Percentiles rank a stretch among this genome's conserved stretches.
Conservation (phyloP, 2,797 vertebrate genomes). For the Balearica regulorum region DNA sequence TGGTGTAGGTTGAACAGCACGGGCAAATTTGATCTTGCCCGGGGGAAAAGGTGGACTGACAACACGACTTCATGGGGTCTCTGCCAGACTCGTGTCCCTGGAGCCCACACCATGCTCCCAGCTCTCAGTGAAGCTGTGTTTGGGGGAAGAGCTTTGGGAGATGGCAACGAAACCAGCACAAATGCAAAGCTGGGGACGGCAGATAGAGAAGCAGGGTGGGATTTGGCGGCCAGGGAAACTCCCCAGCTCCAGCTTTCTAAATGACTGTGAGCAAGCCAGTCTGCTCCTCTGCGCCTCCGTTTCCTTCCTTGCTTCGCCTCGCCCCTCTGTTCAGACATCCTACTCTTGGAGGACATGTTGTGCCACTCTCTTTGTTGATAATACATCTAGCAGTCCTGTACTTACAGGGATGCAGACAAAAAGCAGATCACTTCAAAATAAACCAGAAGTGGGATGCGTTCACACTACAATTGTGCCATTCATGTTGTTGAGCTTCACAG, state of each 20-base stretch:
- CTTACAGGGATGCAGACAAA: background rate
- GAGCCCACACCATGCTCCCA: background rate
- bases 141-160: background rate
- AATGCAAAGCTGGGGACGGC: background rate
- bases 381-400: background rate
- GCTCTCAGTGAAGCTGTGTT: background rate
- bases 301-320: background rate
- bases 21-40: background rate
- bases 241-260: background rate
- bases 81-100: background rate
- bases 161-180: background rate
- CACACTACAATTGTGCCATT: too few relatives aligned
- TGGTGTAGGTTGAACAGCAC: background rate
- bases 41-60: background rate
- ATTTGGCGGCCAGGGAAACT: background rate
- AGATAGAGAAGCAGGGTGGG: background rate
- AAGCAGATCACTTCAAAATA: background rate
- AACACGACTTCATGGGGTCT: background rate
- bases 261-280: background rate
- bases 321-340: background rate
- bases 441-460: background rate
- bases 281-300: background rate
- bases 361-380: background rate
- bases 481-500: background rate
- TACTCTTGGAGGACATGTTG: background rate